These are phyloP conservation scores for Hymenochirus boettgeri DNA, from an alignment of 2,113 vertebrate genomes.

Conservation along the genomic window DNA sequence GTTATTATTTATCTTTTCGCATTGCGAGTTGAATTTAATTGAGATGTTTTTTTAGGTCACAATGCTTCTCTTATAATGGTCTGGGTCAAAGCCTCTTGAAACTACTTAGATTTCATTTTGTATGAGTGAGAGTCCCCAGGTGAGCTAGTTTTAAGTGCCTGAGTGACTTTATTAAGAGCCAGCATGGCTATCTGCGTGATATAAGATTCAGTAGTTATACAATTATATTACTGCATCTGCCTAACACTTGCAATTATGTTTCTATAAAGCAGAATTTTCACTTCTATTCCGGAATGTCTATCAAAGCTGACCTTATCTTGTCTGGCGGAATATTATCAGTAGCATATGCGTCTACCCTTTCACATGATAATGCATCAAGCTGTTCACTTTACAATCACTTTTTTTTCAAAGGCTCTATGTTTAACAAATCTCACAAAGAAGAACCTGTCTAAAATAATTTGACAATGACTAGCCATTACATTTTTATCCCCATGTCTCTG, in stretches of 20 bases:
- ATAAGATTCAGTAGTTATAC: slow-evolving; percentile 16
- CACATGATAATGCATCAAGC: slow-evolving; percentile 39
- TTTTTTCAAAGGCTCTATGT: slow-evolving; percentile 10
- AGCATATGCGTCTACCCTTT: slow-evolving; percentile 38
- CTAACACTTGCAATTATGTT: slow-evolving; percentile 22
- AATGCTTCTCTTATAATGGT: slow-evolving; percentile 2
- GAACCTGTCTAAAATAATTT: slow-evolving; percentile 20
- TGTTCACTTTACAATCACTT: slow-evolving; percentile 31
- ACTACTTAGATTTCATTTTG: not conserved
- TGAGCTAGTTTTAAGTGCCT: slow-evolving; percentile 13
- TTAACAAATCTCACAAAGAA: slow-evolving; percentile 21
- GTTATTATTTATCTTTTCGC: too few species aligned
- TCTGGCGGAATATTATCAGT: slow-evolving; percentile 36
- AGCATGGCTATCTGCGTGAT: slow-evolving; percentile 18
- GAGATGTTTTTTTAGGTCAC: not conserved
- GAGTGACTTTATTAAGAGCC: slow-evolving; percentile 6
- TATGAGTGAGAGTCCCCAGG: slow-evolving; percentile 24
- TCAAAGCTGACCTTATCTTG: slow-evolving; percentile 40
- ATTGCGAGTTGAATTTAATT: too few species aligned
- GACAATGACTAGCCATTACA: slow-evolving; percentile 10
- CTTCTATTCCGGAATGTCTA: slow-evolving; percentile 25
- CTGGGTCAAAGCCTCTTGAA: not conserved
- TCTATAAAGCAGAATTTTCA: slow-evolving; percentile 14
- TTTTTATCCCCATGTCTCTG: too few species aligned
- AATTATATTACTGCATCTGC: slow-evolving; percentile 26